Conservation (phyloP, 1,140 invertebrate species). For the Akabosia matsudoensis region DNA sequence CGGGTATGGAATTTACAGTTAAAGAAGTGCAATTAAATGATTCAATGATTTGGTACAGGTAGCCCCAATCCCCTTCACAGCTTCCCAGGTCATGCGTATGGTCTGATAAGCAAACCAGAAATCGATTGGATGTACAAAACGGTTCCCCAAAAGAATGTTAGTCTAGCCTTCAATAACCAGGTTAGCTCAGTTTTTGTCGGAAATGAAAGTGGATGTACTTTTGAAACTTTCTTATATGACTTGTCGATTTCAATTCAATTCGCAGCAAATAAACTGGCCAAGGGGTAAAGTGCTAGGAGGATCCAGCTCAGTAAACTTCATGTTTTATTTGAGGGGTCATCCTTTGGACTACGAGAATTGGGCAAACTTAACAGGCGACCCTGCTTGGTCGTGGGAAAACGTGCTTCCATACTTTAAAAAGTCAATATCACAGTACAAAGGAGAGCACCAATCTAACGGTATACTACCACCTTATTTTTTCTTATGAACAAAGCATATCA, state of each 20-base stretch:
- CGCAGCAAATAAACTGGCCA: slow-evolving; percentile 56
- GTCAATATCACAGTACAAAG: slow-evolving; percentile 39
- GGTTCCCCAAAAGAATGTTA: slow-evolving; percentile 57
- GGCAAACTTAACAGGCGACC: slow-evolving; percentile 50
- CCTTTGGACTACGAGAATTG: slow-evolving; percentile 62
- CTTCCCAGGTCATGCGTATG: slow-evolving; percentile 25
- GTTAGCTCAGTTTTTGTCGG: slow-evolving; percentile 51
- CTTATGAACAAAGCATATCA: no score
- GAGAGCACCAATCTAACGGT: slow-evolving; percentile 8
- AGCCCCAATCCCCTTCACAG: slow-evolving; percentile 24
- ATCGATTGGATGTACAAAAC: slow-evolving; percentile 66
- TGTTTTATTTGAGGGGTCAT: slow-evolving; percentile 71
- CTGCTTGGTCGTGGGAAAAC: slow-evolving; percentile 60
- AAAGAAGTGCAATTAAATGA: no score
- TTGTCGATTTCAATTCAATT: not conserved
- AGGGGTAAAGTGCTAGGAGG: slow-evolving; percentile 69
- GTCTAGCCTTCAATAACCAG: slow-evolving; percentile 54
- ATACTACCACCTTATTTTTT: not conserved
- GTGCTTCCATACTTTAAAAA: slow-evolving; percentile 60
- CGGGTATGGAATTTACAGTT: no score
- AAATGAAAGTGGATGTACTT: not conserved
- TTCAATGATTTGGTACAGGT: no score
- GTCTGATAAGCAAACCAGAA: slow-evolving; percentile 47
- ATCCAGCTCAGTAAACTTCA: slow-evolving; percentile 72
- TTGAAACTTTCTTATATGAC: not conserved